A percentile compares a stretch with the other conserved stretches of the same genome.
Conservation (phyloP, 2,113 vertebrate genomes). For the Mus pahari region DNA sequence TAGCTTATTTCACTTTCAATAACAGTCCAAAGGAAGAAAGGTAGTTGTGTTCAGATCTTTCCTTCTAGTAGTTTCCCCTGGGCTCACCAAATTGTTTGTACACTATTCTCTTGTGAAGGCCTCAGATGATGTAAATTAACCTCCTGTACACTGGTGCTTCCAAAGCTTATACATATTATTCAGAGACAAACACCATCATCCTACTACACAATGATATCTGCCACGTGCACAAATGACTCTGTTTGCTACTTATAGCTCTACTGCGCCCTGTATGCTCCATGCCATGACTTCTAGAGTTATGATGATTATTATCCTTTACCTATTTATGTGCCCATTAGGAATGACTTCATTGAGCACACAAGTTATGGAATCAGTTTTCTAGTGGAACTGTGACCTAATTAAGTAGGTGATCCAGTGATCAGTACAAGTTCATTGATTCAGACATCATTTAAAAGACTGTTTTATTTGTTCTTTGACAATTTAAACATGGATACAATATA, state of each 20-base stretch:
- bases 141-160: neutral
- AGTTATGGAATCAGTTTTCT: neutral
- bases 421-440: neutral
- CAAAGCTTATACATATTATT: neutral
- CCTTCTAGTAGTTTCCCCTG: neutral
- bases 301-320: neutral
- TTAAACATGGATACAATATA: neutral
- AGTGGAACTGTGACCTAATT: neutral
- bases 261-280: fast-evolving
- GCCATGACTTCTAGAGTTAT: neutral
- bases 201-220: neutral
- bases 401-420: neutral
- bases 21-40: neutral
- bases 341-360: neutral
- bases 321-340: neutral
- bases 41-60: neutral
- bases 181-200: neutral
- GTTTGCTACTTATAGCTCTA: neutral
- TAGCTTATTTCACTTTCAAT: neutral
- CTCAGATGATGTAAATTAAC: neutral
- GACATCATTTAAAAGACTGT: constrained; percentile 5
- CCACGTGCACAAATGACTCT: neutral
- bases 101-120: neutral
- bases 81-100: neutral
- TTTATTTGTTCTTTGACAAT: neutral